Base-by-base conservation (phyloP, 2,888 invertebrate genomes). In the Elegia similella region DNA sequence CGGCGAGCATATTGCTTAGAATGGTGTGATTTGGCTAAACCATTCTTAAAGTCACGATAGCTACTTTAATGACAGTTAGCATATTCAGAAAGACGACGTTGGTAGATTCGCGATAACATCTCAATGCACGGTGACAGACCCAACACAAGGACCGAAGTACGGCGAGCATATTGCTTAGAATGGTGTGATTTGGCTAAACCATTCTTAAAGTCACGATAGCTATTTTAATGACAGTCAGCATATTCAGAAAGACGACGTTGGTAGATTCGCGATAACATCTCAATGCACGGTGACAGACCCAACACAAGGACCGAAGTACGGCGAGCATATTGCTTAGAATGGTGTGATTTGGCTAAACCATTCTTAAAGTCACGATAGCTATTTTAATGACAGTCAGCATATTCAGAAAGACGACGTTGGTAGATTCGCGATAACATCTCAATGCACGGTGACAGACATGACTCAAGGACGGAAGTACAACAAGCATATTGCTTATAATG, bases 401-500 rank as follows among this genome's bases (percentile, higher is more conserved):
- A 88, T 90, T 86, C 86, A 88, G 82, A 88, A 86, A 88, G 88
- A 84, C 80, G 88, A 88, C 88, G 84, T 84, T 73, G 85, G 89
- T 84, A 71, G 57, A 72, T 77, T 75, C 73, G 83, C 78, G 90
- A 91, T 89, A 89, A 80, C n/a, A 38, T 34, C 3, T 12, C 10
- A 34, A 7, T 23, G 10, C 12, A 8, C 34, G 70, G 72, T 76
- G 77, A 76, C 77, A 72, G 67, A 69, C 65, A 64, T 56, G 47
- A 65, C 60, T 17, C 62, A 71, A 61, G 38, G 68, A 0, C 3
- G 6, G 2, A 3, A 30, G 59, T 43, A 46, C 32, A 12, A 58
- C 10, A 38, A 62, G 55, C 65, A 56, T 62, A 68, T 58, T 61
- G 48, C 57, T 65, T 59, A 60, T 61, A 62, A 57, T 17, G 32